A percentile compares a stretch with the other conserved stretches of the same genome.
phyloP scores from a whole-genome alignment of 2,888 invertebrate species.

The Deroplatys truncata region DNA sequence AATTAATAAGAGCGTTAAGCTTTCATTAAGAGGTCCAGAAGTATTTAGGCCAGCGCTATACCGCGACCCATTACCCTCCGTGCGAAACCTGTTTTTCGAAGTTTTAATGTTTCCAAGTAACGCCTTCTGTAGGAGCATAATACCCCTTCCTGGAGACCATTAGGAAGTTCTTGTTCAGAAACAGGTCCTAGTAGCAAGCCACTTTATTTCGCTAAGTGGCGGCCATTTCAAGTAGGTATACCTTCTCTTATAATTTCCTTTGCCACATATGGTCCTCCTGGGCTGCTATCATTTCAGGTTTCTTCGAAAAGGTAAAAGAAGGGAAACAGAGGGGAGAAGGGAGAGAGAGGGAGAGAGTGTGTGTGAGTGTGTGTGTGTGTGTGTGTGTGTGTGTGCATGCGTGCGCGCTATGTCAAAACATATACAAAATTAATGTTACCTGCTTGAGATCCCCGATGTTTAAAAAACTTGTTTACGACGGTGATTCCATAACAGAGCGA shows the following conservation, averaged over 20 bases:
- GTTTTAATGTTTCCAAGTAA: not conserved
- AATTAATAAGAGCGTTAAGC: not conserved
- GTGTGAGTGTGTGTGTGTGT: too few relatives aligned
- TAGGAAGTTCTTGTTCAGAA: not conserved
- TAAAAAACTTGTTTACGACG: not conserved
- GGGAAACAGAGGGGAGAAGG: too few relatives aligned
- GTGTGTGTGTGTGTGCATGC: too few relatives aligned
- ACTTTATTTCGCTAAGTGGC: not conserved
- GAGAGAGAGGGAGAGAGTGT: too few relatives aligned
- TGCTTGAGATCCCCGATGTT: not conserved
- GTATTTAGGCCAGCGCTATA: not conserved
- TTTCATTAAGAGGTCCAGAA: not conserved
- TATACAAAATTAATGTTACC: not conserved
- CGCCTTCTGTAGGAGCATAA: not conserved
- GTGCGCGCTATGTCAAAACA: not conserved
- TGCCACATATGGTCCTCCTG: not conserved
- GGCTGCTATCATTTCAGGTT: not conserved
- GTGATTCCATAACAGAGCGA: too few relatives aligned
- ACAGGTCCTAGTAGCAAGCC: not conserved
- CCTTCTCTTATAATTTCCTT: not conserved
- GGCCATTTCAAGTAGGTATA: not conserved
- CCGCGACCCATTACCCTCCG: not conserved
- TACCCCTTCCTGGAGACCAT: not conserved
- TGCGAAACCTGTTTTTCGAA: not conserved
- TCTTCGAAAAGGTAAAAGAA: not conserved